Base-by-base conservation (phyloP, 2,888 invertebrate genomes). In the Dynastes tityus region DNA sequence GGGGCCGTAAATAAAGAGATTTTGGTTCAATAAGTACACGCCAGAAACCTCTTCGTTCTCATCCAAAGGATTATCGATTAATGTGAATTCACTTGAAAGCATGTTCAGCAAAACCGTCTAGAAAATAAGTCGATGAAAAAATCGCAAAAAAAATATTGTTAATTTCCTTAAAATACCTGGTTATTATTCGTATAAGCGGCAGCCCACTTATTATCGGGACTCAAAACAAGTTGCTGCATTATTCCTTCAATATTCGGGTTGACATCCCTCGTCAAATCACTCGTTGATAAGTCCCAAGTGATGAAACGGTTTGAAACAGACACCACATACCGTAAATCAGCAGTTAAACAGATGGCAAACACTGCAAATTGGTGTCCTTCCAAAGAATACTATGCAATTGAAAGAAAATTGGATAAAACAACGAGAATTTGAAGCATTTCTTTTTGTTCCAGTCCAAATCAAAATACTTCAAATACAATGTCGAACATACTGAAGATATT, bases 311-410 rank as follows among this genome's bases (percentile, higher is more conserved):
- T 99, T 2, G 98, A 98, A 84, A 98, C 97, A 1, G 98, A 98
- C 0, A 99, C 97, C 82, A 99, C 95, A 88, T 97, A 97, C 37
- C 97, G 94, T 84, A 94, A 94, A 89, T 98, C 97, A 0, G 96
- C 95, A 6, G 97, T 97, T 37, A 98, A 88, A 11, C 95, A 94
- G 87, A 97, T 96, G 1, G 95, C 97, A 88, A 98, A 98, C 0
- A 98, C 97, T 0, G 98, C 99, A 87, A 99, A 99, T 86, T 97
- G 98, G 88, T 99, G 99, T 0, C 98, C 99, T 90, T 99, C 99
- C 64, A 99, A 89, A 0, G 98, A 98, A 87, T 98, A 99, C 95
- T 96, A 37, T 37, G 32, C 4, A 37, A 37, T 37, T 5, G 65
- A 51, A 77, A 77, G 4, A 5, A 6, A 11, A 45, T 2, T 11